Base-by-base conservation (phyloP, 2,888 invertebrate genomes). In the Yponomeuta sedellus region DNA sequence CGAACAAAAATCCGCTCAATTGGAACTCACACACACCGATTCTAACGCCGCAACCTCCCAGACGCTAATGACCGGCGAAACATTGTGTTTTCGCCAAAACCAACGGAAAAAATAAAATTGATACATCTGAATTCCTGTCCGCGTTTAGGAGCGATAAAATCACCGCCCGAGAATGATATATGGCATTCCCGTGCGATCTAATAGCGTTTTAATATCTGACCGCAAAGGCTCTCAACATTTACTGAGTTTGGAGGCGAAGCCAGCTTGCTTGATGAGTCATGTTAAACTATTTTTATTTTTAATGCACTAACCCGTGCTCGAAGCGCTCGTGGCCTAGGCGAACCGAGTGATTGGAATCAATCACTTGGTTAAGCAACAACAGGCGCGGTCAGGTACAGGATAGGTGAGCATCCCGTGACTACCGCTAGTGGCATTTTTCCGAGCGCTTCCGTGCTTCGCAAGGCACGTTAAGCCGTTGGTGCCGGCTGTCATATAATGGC, bases 151-250 rank as follows among this genome's bases (percentile, higher is more conserved):
- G 79, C 81, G 85, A 86, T 88, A 86, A 85, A 84, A 86, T 86
- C 84, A 79, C 81, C 81, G 82, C 84, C 81, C 78, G 72, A 72
- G 74, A 82, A 86, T 89, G 88, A 89, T 88, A 88, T 88, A 88
- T 87, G 75, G 82, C 76, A 73, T 77, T 74, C 73, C 77, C 81
- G 78, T 82, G 80, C 83, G 81, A 79, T 82, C 87, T 91, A 91
- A 91, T 90, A 88, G 88, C 86, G 73, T 88, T 91, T 88, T 90
- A 91, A 91, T 90, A 85, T 82, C 82, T 16, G 64, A 8, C 28
- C 19, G 28, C 56, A 2, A 34, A 6, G 57, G 57, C 28, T 64
- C 64, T 64, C 64, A 64, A 64, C 40, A 63, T 63, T 8, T n/a
- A 22, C 6, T 1, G 10, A 34, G 34, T 8, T 34, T 5, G 58